Evolutionary conservation across 2,888 invertebrate species (phyloP).

Genomic region (Ennomos quercinarius): DNA sequence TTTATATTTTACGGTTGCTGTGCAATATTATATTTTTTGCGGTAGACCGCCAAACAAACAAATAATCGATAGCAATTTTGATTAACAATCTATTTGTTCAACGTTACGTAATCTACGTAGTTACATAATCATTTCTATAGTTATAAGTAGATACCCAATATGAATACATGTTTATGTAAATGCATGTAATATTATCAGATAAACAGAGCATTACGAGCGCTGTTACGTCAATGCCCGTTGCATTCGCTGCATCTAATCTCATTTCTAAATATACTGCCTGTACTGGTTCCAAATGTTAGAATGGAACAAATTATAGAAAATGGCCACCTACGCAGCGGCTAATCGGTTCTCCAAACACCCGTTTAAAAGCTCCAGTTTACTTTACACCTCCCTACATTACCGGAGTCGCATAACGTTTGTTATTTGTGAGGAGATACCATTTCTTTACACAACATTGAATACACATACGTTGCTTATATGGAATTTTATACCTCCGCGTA

Average conservation of each 20-base stretch:
- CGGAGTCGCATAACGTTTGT: slow-evolving; percentile 45
- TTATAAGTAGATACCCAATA: no score
- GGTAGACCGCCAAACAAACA: slow-evolving; percentile 13
- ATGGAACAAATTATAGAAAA: slow-evolving; percentile 53
- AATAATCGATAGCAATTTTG: slow-evolving; percentile 1
- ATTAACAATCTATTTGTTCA: slow-evolving; percentile 12
- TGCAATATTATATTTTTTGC: slow-evolving; percentile 45
- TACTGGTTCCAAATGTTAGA: slow-evolving; percentile 30
- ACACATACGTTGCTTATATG: slow-evolving; percentile 38
- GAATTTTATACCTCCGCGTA: slow-evolving; percentile 36
- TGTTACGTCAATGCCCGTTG: slow-evolving; percentile 31
- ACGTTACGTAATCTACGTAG: slow-evolving; percentile 5
- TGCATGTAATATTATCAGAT: background rate
- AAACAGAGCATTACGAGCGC: slow-evolving; percentile 14
- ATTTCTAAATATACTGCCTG: slow-evolving; percentile 41
- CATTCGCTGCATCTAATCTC: slow-evolving; percentile 41
- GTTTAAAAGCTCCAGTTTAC: slow-evolving; percentile 52
- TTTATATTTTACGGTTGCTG: slow-evolving; percentile 53
- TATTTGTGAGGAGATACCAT: slow-evolving; percentile 44
- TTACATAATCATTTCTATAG: background rate
- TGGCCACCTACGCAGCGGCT: slow-evolving; percentile 57
- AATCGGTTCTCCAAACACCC: slow-evolving; percentile 61
- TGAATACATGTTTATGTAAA: no score
- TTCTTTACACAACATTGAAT: slow-evolving; percentile 33
- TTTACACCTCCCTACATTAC: slow-evolving; percentile 53